Evolutionary conservation across 1,140 invertebrate genomes (phyloP), one percentile per base, ranked within the genome.

Genomic region (Calephelis nemesis): DNA sequence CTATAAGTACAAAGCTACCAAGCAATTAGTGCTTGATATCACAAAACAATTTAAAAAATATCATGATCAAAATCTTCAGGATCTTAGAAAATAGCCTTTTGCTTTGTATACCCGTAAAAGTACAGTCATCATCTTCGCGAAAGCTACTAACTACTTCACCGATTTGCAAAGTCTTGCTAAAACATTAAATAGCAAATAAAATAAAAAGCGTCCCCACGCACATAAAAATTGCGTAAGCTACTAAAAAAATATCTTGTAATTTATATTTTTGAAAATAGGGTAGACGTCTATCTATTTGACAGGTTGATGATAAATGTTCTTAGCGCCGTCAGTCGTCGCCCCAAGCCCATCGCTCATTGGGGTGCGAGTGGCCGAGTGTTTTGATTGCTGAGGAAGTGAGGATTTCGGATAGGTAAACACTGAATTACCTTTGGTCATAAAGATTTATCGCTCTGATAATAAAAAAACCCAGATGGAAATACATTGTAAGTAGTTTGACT

Each of bases 211-310:
- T 30, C 30, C 30, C 30, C 4, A 4, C 30, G 30, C 30, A 30
- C 30, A 30, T 0, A 30, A 30, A 3, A 30, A 30, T 30, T 11
- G 3, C 19, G 30, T 58, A 10, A 11, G 11, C 15, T 30, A 58
- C 0, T 11, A 52, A 7, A 11, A 30, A 9, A 58, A 54, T 9
- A 54, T 39, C 19, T 6, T 30, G 6, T 11, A 58, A 30, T 30
- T 58, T 7, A 58, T 58, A 58, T 30, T 58, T 58, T 58, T 58
- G 52, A 58, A 58, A 58, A 39, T 58, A 58, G 52, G 19, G 19
- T 58, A 58, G 30, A 60, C 54, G 54, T 60, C 54, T 60, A 19
- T 40, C 19, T 60, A 10, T 60, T 60, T 60, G 54, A 60, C 54
- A 60, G 54, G 54, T 40, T 19, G 30, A 60, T 60, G 54, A 60